Base-by-base conservation (phyloP, 2,797 vertebrate species). In the Pseudochaenichthys georgianus region DNA sequence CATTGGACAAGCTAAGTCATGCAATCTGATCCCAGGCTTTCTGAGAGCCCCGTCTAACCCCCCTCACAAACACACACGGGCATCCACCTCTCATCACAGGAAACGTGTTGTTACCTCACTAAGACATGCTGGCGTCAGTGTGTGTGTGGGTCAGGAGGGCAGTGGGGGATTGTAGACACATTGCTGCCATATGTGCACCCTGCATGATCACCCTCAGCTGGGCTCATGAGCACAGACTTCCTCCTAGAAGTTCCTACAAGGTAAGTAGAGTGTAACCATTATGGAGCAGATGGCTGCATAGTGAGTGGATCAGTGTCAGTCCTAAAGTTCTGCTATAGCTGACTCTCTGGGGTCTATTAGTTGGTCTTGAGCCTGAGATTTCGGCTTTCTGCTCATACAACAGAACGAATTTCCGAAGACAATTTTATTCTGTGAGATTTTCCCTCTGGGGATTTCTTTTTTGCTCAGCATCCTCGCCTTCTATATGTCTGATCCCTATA, bases 111-210 rank as follows among this genome's bases (percentile, higher is more conserved):
- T 94, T 95, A 92, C 93, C 91, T 92, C 91, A 90, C 89, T 77
- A 94, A 93, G 94, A 95, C 93, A 91, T 78, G 82, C 86, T 93
- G 94, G 94, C 92, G 87, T 94, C 90, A 85, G 87, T 75, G 75
- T 65, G 41, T 87, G 51, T 87, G 82, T 66, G 81, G 86, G 93
- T 93, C 88, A 88, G 75, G 65, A 88, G 90, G 86, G 68, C 87
- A 73, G 67, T 8, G 31, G 54, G 34, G 67, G 78, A 70, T 46
- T 70, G 88, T 45, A 65, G 83, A 88, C 86, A 86, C 76, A 88
- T 84, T 87, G 88, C 73, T 78, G 75, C 88, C 88, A 89, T 91
- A 88, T 93, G 89, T 88, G 73, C 71, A 77, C 34, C 54, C 67
- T 41, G 48, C 31, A 77, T 75, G 77, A 72, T 69, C 51, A n/a